Evolutionary conservation across 2,888 invertebrate species (phyloP).

Genomic region (Ellobium chinense): DNA sequence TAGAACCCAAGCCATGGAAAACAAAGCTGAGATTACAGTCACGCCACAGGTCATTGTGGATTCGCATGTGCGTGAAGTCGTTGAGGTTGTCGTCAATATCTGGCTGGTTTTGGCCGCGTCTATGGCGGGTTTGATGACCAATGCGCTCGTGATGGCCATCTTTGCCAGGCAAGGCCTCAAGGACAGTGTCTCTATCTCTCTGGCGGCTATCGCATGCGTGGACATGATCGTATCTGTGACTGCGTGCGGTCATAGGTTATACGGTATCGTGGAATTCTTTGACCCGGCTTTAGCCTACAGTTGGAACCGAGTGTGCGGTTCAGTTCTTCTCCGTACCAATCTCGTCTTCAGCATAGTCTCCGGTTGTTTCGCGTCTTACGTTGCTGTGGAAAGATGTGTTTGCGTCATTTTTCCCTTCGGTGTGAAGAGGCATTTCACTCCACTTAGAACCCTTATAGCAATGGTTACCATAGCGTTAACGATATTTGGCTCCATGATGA

Average conservation of each 20-base stretch:
- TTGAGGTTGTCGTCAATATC: background rate
- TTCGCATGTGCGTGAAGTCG: too few species aligned
- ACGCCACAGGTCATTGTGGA: too few species aligned
- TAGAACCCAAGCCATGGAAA: too few species aligned
- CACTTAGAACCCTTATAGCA: background rate
- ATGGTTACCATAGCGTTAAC: background rate
- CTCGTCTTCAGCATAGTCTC: background rate
- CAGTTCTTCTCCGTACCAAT: background rate
- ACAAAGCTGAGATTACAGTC: too few species aligned
- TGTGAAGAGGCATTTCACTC: background rate
- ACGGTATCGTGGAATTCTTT: background rate
- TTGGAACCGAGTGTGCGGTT: background rate
- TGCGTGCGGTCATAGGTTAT: background rate
- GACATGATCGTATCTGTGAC: background rate
- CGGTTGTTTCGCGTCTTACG: background rate
- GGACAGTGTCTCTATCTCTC: background rate
- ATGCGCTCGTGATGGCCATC: background rate
- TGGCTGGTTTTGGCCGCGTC: background rate
- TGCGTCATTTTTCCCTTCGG: background rate
- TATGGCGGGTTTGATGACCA: background rate
- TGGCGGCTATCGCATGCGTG: background rate
- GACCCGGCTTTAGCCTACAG: background rate
- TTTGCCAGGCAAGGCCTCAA: background rate
- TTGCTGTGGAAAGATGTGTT: background rate
- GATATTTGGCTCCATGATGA: background rate